Evolutionary conservation across 2,888 invertebrate species (phyloP).

Genomic region (Diaperis boleti): DNA sequence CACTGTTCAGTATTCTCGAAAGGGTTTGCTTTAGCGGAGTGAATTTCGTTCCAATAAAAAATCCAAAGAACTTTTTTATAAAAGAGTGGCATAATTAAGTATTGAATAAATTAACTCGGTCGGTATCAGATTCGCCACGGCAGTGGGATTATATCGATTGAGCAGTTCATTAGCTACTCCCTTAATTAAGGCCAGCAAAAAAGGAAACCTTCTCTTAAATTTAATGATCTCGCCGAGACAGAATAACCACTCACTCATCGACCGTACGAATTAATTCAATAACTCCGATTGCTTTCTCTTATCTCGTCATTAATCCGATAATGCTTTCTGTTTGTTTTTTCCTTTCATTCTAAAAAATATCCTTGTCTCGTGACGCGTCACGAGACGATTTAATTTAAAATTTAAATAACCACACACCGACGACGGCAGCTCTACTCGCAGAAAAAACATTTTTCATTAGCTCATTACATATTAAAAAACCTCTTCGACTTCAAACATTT

Average conservation of each 20-base stretch:
- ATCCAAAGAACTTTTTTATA: constrained; percentile 50
- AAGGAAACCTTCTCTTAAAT: constrained; percentile 53
- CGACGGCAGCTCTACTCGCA: constrained; percentile 11
- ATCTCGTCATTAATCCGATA: constrained; percentile 42
- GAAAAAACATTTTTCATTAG: constrained; percentile 34
- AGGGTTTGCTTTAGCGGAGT: constrained; percentile 35
- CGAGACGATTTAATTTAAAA: constrained; percentile 43
- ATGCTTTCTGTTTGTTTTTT: constrained; percentile 36
- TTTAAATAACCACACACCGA: constrained; percentile 35
- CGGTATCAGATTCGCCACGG: constrained; percentile 63
- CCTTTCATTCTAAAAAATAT: constrained; percentile 1
- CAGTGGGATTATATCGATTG: constrained; percentile 64
- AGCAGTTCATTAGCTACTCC: constrained; percentile 64
- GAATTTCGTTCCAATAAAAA: constrained; percentile 44
- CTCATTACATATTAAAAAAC: constrained; percentile 35
- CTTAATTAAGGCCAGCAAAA: constrained; percentile 61
- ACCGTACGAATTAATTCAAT: constrained; percentile 40
- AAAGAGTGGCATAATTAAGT: constrained; percentile 61
- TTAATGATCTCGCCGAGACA: constrained; percentile 52
- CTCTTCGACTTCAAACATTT: constrained; percentile 34
- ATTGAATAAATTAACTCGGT: constrained; percentile 64
- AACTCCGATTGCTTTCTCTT: constrained; percentile 40
- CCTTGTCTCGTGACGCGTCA: constrained; percentile 30
- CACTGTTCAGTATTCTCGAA: constrained; percentile 33
- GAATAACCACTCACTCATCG: constrained; percentile 45